Conservation (phyloP, 2,888 invertebrate species). For the Andrena flavipes region DNA sequence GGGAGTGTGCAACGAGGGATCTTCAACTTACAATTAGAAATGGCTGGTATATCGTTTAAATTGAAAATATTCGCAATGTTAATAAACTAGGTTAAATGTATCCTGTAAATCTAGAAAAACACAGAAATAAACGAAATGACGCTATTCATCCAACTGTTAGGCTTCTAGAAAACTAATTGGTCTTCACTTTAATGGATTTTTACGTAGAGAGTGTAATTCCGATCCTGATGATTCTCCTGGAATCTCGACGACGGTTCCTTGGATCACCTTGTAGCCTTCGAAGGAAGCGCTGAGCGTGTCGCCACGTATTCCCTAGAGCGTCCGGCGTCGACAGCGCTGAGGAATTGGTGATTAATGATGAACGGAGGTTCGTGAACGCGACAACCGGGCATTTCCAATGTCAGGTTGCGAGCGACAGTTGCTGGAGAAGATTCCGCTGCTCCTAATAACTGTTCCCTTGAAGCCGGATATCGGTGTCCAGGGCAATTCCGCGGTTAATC, state of each 20-base stretch:
- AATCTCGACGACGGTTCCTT: not conserved
- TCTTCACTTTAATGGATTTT: too few species aligned
- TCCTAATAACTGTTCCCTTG: slow-evolving; percentile 28
- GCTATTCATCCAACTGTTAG: too few species aligned
- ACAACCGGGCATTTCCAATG: slow-evolving; percentile 32
- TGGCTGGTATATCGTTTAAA: too few species aligned
- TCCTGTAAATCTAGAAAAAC: too few species aligned
- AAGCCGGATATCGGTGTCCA: slow-evolving; percentile 35
- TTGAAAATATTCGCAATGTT: too few species aligned
- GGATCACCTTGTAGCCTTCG: slow-evolving; percentile 13
- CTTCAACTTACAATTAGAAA: too few species aligned
- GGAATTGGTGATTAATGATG: slow-evolving; percentile 49
- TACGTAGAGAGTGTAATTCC: too few species aligned
- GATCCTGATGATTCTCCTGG: too few species aligned
- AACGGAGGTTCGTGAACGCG: slow-evolving; percentile 20
- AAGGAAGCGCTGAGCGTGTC: slow-evolving; percentile 6
- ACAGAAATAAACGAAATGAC: too few species aligned
- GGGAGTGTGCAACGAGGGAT: not conserved
- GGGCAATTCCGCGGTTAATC: slow-evolving; percentile 45
- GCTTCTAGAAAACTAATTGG: too few species aligned
- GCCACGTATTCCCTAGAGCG: not conserved
- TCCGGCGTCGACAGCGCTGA: slow-evolving; percentile 10
- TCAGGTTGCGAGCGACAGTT: slow-evolving; percentile 12
- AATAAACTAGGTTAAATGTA: too few species aligned
- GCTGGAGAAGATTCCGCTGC: slow-evolving; percentile 5